These are phyloP conservation scores for Dicyrtoma fusca DNA, from an alignment of 2,888 invertebrate species.

Conservation along the genomic window DNA sequence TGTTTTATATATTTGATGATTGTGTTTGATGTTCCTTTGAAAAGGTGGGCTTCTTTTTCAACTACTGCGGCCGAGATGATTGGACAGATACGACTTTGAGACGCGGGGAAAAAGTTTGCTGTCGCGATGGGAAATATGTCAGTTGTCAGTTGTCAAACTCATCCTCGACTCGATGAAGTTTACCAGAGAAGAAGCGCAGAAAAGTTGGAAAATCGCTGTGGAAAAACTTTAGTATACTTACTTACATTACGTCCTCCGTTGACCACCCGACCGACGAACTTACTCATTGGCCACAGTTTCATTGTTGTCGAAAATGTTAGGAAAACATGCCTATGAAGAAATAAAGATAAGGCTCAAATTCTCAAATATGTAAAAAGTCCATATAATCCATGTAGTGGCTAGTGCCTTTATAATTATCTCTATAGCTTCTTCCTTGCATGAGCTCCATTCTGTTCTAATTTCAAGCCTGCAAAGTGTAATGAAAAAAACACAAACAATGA, in stretches of 20 bases:
- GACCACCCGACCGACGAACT: constrained; percentile 18
- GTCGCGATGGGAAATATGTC: constrained; percentile 34
- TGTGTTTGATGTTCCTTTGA: not conserved
- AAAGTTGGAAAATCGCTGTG: constrained; percentile 9
- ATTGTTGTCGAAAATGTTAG: no score
- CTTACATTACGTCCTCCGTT: constrained; percentile 4
- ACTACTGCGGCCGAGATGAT: constrained; percentile 18
- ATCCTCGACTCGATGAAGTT: constrained; percentile 22
- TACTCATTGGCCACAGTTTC: constrained; percentile 5
- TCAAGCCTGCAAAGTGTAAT: not conserved
- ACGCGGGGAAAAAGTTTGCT: constrained; percentile 30
- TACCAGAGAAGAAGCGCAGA: constrained; percentile 1
- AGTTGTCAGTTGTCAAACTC: constrained; percentile 17
- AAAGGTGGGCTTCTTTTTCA: constrained; percentile 27
- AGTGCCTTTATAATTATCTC: not conserved
- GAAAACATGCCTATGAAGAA: no score
- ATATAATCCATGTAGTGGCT: not conserved
- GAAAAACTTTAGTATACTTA: not conserved
- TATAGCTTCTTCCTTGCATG: no score
- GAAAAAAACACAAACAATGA: constrained; percentile 6
- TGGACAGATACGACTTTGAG: constrained; percentile 21
- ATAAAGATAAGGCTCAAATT: no score
- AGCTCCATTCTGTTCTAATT: no score
- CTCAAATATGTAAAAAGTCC: no score
- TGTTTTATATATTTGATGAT: not conserved